Percentiles rank a stretch among this genome's conserved stretches.
Conservation (phyloP, 1,140 invertebrate species). For the Anastrepha ludens region DNA sequence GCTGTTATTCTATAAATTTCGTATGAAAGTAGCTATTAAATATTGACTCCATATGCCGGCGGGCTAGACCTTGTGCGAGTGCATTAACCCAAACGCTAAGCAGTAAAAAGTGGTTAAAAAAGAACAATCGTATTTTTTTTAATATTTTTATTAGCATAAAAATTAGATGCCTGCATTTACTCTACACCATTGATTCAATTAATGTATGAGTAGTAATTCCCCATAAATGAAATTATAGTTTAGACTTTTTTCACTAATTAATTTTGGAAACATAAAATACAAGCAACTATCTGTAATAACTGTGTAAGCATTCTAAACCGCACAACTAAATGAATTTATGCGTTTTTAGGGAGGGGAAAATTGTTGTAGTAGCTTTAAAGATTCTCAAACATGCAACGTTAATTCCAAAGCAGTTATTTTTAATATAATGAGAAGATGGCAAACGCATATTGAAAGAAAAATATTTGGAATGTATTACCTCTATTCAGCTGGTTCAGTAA, state of each 20-base stretch:
- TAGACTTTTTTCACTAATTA: conserved; percentile 1
- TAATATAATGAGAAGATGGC: no score
- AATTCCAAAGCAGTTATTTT: no score
- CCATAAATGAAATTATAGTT: neutral
- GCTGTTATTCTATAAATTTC: conserved; percentile 41
- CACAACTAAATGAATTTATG: no score
- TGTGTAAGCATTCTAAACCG: no score
- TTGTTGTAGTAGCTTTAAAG: no score
- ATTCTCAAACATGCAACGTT: no score
- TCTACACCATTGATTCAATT: neutral
- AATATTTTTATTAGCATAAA: conserved; percentile 18
- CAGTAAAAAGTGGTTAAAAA: conserved; percentile 25
- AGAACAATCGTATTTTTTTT: neutral
- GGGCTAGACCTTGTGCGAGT: neutral
- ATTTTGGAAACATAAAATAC: neutral
- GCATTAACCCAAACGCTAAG: conserved; percentile 1
- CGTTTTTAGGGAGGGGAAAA: no score
- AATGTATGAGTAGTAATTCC: neutral
- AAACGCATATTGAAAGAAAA: no score
- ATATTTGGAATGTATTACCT: no score
- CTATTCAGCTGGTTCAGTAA: no score
- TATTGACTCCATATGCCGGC: conserved; percentile 30
- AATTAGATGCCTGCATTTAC: neutral
- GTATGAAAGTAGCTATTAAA: conserved; percentile 10
- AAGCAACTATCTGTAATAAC: no score